Base-by-base conservation (phyloP, 2,113 vertebrate genomes). In the Tupaia tana region DNA sequence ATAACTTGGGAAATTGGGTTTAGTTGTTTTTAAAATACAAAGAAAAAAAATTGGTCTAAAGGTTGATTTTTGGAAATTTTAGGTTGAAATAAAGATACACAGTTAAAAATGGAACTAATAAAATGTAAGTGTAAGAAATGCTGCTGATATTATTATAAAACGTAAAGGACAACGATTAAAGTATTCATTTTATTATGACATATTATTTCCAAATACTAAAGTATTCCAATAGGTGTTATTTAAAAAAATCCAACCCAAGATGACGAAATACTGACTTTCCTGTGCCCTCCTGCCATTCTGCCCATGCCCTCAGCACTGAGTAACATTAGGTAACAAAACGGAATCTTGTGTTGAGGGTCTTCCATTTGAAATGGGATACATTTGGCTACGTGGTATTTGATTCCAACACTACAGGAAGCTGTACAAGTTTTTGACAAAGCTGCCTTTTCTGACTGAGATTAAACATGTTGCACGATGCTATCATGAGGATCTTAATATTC, bases 401-500 rank as follows among this genome's bases (percentile, higher is more conserved):
- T n/a, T 91, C 81, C 25, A 91, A 6, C 31, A 54, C 56, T 84
- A 52, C 34, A 79, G 4, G 84, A 77, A 71, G 10, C 90, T 79
- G 5, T 93, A 56, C 43, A 66, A 27, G 4, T 13, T 80, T 94
- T 56, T 93, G 25, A 19, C 59, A 29, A 91, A 20, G 1, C 13
- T 79, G 7, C 1, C 27, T 95, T 94, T 70, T 22, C 66, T 67
- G 4, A 91, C n/a, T 34, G 82, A 91, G 58, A 92, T 85, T 91
- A 93, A 81, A 69, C 20, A 56, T 64, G 12, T n/a, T 86, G 4
- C 56, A 1, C 25, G 22, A 71, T 63, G 1, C n/a, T 77, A 16
- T 89, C 15, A 73, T 15, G 34, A 94, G 59, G 86, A 83, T 78
- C 81, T 91, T 89, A 86, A 84, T 75, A 85, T 91, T 85, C 8